Evolutionary conservation across 2,888 invertebrate species (phyloP), one percentile per base, ranked within the genome.

Genomic region (Alentia gelatinosa): DNA sequence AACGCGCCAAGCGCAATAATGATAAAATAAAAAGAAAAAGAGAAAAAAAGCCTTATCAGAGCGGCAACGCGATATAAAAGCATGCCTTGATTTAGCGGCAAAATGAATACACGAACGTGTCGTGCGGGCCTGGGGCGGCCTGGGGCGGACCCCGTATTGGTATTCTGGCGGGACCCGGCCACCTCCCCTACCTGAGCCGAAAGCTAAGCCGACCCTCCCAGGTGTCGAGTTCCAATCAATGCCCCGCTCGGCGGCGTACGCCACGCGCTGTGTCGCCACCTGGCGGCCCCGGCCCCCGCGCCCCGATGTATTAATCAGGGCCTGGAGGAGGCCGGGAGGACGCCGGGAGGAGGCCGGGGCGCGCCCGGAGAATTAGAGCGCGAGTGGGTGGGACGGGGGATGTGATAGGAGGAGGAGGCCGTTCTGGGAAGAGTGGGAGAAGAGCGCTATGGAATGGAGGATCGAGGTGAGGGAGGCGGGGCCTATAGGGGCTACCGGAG

Each of bases 201-300:
- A 79, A 79, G 79, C 79, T 79, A 35, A 79, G 79, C 79, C 79
- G 23, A 26, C 79, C 26, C 79, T 79, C 79, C 79, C 79, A 79
- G 37, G 39, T 79, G 79, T 79, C 79, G 39, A 39, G 37, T 35
- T 79, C 37, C 79, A 79, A 79, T 79, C 79, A 79, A 79, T 39
- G 79, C 15, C 37, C 39, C 37, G 37, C 5, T 3, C 35, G 35
- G 74, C 74, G 74, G 56, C 74, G 33, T 74, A 33, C 74, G 74
- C 74, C 74, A 74, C 74, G 74, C 74, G 26, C 74, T 15, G 74
- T 74, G 74, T 74, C 79, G 37, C 79, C 79, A 79, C 79, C 79
- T 79, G 79, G 79, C 79, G 79, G 79, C 9, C 39, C 23, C 37
- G 15, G 9, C 37, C 37, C 37, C 23, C 19, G 79, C 19, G n/a